A percentile compares a stretch with the other conserved stretches of the same genome.
phyloP scores from a whole-genome alignment of 1,140 invertebrate genomes.

The Pinna nobilis region DNA sequence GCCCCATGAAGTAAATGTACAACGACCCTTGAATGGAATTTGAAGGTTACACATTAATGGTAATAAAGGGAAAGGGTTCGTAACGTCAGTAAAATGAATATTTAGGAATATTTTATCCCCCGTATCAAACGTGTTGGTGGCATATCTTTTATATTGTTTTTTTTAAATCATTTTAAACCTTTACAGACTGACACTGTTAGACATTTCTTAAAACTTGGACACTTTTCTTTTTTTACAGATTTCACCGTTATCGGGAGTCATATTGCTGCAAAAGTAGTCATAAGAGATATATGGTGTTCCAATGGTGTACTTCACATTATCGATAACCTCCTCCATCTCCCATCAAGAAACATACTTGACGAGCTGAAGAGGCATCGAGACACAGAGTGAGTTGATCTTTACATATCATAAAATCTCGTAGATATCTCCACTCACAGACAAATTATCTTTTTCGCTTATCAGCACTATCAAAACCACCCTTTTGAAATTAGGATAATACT shows the following conservation, averaged over 20 bases:
- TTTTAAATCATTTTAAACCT: too few species aligned
- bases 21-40: too few species aligned
- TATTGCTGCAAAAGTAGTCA: constrained; percentile 56
- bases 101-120: background rate
- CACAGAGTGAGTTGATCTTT: constrained; percentile 46
- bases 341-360: constrained; percentile 73
- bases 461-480: too few species aligned
- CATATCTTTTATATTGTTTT: too few species aligned
- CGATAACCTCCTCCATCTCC: constrained; percentile 67
- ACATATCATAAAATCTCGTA: background rate
- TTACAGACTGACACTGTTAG: too few species aligned
- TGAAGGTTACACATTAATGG: too few species aligned
- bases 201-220: background rate
- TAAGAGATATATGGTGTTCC: constrained; percentile 65
- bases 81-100: too few species aligned
- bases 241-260: constrained; percentile 59
- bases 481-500: too few species aligned
- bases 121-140: background rate
- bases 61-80: too few species aligned
- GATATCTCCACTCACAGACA: background rate
- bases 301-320: constrained; percentile 68
- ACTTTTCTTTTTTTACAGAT: constrained; percentile 40
- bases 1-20: too few species aligned
- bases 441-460: too few species aligned
- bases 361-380: constrained; percentile 70